phyloP scores from a whole-genome alignment of 1,140 invertebrate genomes.

The Procambarus clarkii region DNA sequence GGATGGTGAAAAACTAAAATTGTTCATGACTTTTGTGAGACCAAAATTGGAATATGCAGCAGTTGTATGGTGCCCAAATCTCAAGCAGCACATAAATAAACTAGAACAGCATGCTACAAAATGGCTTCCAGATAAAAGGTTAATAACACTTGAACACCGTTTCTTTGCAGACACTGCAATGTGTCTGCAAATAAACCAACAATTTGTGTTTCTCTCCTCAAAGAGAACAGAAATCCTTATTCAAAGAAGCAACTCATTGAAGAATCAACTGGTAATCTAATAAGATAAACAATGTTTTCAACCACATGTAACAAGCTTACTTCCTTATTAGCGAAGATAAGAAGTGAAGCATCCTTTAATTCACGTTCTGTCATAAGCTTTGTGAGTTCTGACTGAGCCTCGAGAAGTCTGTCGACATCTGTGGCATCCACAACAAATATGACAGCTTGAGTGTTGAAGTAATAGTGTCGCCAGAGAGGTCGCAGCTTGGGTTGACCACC shows the following conservation, averaged over 20 bases:
- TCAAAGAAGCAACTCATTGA: neutral
- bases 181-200: no score
- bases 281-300: neutral
- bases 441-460: conserved; percentile 79
- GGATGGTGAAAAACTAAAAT: no score
- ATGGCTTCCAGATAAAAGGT: no score
- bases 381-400: conserved; percentile 78
- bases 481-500: conserved; percentile 80
- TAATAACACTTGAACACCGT: no score
- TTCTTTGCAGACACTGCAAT: no score
- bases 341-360: conserved; percentile 78
- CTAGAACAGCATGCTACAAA: no score
- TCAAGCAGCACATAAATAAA: no score
- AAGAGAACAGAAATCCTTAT: neutral
- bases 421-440: conserved; percentile 80
- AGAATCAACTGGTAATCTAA: neutral
- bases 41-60: no score
- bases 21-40: no score
- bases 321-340: conserved; percentile 81
- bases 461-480: conserved; percentile 81
- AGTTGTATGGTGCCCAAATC: no score
- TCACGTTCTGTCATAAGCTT: conserved; percentile 79
- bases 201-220: no score
- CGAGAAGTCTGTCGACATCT: conserved; percentile 77
- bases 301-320: conserved; percentile 73